These are phyloP conservation scores for Eristalis arbustorum DNA, from an alignment of 2,888 invertebrate species.

Conservation along the genomic window DNA sequence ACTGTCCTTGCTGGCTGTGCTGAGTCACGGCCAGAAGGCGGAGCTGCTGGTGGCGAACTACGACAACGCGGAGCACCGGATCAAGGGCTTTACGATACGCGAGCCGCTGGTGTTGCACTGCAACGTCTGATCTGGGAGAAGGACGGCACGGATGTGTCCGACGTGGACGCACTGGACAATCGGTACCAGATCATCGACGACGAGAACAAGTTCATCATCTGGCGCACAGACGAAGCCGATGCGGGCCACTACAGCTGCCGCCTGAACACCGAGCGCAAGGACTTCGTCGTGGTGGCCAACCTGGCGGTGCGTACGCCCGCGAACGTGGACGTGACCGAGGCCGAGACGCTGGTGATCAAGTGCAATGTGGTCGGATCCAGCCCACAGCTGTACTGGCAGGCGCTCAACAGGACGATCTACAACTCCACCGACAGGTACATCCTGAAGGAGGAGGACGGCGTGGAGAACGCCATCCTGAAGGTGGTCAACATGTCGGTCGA, in stretches of 20 bases:
- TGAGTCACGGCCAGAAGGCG: slow-evolving; percentile 33
- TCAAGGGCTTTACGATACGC: slow-evolving; percentile 72
- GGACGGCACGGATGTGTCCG: slow-evolving; percentile 77
- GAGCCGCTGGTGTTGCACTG: slow-evolving; percentile 73
- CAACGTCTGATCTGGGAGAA: slow-evolving; percentile 76
- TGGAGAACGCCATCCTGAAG: slow-evolving; percentile 83
- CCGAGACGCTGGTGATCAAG: slow-evolving; percentile 86
- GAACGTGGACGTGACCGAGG: slow-evolving; percentile 88
- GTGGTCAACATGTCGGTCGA: slow-evolving; percentile 83
- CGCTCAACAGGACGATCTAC: slow-evolving; percentile 80
- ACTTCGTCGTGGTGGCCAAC: slow-evolving; percentile 78
- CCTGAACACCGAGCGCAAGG: slow-evolving; percentile 72
- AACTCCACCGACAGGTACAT: slow-evolving; percentile 78
- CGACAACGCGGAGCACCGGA: slow-evolving; percentile 50
- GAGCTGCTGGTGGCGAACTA: slow-evolving; percentile 63
- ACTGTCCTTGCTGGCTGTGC: not conserved
- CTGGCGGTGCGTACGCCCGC: slow-evolving; percentile 82
- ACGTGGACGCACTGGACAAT: slow-evolving; percentile 74
- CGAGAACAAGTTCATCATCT: slow-evolving; percentile 78
- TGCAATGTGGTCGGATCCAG: slow-evolving; percentile 85
- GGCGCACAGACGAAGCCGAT: slow-evolving; percentile 82
- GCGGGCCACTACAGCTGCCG: slow-evolving; percentile 85
- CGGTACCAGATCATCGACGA: slow-evolving; percentile 76
- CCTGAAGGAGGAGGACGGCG: slow-evolving; percentile 78
- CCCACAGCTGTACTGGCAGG: slow-evolving; percentile 84